Base-by-base conservation (phyloP, 2,888 invertebrate genomes). In the Bhutanitis thaidina region DNA sequence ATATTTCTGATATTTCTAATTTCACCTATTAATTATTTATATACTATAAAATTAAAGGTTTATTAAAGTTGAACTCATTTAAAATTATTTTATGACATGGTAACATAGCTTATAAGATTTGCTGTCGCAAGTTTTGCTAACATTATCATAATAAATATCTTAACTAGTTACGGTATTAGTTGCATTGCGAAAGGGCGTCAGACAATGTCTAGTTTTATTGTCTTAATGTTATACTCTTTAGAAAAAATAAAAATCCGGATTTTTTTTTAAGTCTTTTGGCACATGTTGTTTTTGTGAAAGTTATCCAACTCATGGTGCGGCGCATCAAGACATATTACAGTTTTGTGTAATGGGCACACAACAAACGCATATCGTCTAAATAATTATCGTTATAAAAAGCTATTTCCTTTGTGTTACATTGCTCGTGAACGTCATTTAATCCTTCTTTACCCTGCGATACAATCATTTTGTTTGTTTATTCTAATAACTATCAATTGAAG, bases 41-140 rank as follows among this genome's bases (percentile, higher is more conserved):
- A n/a, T n/a, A n/a, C n/a, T n/a, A n/a, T n/a, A n/a, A n/a, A n/a
- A n/a, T n/a, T n/a, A n/a, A n/a, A n/a, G n/a, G n/a, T n/a, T n/a
- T n/a, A n/a, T n/a, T n/a, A n/a, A n/a, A n/a, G n/a, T n/a, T n/a
- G n/a, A n/a, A n/a, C n/a, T n/a, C n/a, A n/a, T n/a, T n/a, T 5
- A 5, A 20, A 20, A 35, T 35, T 15, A 12, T 37, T 14, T 25
- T 57, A 52, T 61, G 70, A 65, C 64, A 66, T 60, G 65, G 65
- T 62, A 64, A 56, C 56, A 67, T 59, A 47, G 59, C 60, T 67
- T 51, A 53, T 32, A 53, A 56, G 56, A 43, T 64, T 65, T 64
- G 74, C 73, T 71, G 65, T 73, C 72, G 74, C 73, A 67, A 66
- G 60, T 67, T 64, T 73, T 76, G 60, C 52, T 56, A 50, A 55